Conservation (phyloP, 2,888 invertebrate species). For the Scrobipalpa atriplicella region DNA sequence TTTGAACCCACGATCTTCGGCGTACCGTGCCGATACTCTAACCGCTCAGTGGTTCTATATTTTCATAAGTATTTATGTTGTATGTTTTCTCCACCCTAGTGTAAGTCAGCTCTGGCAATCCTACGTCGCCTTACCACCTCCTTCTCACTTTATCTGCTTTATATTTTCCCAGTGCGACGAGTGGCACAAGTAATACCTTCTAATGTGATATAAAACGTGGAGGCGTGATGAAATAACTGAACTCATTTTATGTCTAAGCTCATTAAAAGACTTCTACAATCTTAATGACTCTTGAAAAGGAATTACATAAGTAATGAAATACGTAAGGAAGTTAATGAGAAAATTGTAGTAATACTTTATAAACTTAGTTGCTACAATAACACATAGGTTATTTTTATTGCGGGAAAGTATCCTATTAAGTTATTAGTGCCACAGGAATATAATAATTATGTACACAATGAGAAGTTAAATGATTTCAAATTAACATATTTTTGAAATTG, state of each 20-base stretch:
- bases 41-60: too few species aligned
- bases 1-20: too few species aligned
- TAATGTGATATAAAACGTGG: slow-evolving; percentile 14
- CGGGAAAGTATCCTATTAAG: too few species aligned
- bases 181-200: neutral
- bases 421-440: too few species aligned
- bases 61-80: neutral
- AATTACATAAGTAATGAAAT: too few species aligned
- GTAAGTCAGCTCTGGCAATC: neutral
- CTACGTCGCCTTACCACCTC: neutral
- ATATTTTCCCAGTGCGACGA: slow-evolving; percentile 5
- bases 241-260: neutral
- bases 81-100: neutral
- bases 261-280: too few species aligned
- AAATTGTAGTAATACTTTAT: neutral
- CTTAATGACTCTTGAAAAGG: neutral
- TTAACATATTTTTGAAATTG: too few species aligned
- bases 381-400: too few species aligned
- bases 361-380: neutral
- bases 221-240: neutral
- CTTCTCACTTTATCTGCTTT: slow-evolving; percentile 20
- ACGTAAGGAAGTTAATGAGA: neutral
- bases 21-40: too few species aligned
- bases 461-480: too few species aligned
- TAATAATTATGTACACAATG: too few species aligned